These are phyloP conservation scores for Lapara coniferarum DNA, from an alignment of 2,888 invertebrate genomes.

Conservation along the genomic window DNA sequence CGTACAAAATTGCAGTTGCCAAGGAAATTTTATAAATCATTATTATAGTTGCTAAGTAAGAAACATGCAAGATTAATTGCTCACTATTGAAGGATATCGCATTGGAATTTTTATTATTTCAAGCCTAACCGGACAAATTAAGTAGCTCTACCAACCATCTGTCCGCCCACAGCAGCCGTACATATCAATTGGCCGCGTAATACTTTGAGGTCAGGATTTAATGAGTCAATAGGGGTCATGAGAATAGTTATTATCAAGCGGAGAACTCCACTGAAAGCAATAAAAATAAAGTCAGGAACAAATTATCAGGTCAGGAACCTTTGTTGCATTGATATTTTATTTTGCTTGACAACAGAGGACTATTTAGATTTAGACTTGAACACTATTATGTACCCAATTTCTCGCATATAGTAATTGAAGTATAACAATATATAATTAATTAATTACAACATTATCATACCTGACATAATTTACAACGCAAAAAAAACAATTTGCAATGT, in stretches of 20 bases:
- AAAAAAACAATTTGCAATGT: not conserved
- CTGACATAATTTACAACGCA: not conserved
- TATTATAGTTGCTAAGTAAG: slow-evolving; percentile 16
- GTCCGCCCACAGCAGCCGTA: slow-evolving; percentile 39
- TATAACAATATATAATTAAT: not conserved
- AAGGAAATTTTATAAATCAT: slow-evolving; percentile 3
- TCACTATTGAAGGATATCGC: slow-evolving; percentile 18
- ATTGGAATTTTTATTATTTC: slow-evolving; percentile 31
- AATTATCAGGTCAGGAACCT: slow-evolving; percentile 45
- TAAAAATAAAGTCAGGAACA: slow-evolving; percentile 38
- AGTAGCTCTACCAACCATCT: slow-evolving; percentile 31
- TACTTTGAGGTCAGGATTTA: slow-evolving; percentile 50
- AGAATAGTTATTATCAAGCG: slow-evolving; percentile 43
- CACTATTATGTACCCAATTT: not conserved
- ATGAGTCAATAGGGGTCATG: slow-evolving; percentile 52
- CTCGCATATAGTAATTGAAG: not conserved
- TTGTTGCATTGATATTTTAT: slow-evolving; percentile 34
- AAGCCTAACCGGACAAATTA: slow-evolving; percentile 37
- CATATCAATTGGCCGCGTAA: slow-evolving; percentile 43
- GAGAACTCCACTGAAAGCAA: slow-evolving; percentile 40
- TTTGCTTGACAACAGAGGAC: slow-evolving; percentile 11
- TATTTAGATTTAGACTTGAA: slow-evolving; percentile 14
- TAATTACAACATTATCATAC: too few relatives aligned
- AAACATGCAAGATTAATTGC: slow-evolving; percentile 22
- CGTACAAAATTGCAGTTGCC: slow-evolving; percentile 9